These are phyloP conservation scores for Trichonephila inaurata DNA, from an alignment of 1,140 invertebrate species.

Conservation along the genomic window DNA sequence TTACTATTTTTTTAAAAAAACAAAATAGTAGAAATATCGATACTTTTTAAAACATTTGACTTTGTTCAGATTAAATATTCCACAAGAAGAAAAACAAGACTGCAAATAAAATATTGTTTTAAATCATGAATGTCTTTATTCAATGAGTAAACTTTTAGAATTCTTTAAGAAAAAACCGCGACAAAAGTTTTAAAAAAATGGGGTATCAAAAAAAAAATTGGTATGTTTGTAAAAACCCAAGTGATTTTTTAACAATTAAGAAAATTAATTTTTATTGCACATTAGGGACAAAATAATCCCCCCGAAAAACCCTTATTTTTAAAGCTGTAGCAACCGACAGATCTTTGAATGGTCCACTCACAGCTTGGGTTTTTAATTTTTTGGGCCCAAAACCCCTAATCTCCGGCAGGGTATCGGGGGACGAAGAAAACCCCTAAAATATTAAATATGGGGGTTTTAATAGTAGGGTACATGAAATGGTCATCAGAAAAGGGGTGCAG, in stretches of 20 bases:
- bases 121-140: no score
- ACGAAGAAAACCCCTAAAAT: constrained; percentile 90
- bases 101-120: no score
- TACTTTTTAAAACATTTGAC: no score
- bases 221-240: neutral
- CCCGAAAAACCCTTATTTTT: constrained; percentile 90
- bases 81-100: no score
- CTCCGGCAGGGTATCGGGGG: constrained; percentile 93
- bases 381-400: constrained; percentile 91
- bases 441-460: constrained; percentile 93
- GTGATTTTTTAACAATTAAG: neutral
- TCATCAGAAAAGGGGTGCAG: constrained; percentile 87
- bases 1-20: no score
- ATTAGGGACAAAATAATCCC: constrained; percentile 82
- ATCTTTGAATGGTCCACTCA: constrained; percentile 89
- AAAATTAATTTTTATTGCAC: neutral
- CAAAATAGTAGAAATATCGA: no score
- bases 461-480: constrained; percentile 88
- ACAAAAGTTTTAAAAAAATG: no score
- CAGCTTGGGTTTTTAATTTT: constrained; percentile 89
- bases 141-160: no score
- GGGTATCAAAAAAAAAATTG: neutral
- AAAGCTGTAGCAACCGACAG: constrained; percentile 89
- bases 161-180: no score
- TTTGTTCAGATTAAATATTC: no score